Conservation (phyloP, 2,888 invertebrate genomes). For the Leptinotarsa juncta region DNA sequence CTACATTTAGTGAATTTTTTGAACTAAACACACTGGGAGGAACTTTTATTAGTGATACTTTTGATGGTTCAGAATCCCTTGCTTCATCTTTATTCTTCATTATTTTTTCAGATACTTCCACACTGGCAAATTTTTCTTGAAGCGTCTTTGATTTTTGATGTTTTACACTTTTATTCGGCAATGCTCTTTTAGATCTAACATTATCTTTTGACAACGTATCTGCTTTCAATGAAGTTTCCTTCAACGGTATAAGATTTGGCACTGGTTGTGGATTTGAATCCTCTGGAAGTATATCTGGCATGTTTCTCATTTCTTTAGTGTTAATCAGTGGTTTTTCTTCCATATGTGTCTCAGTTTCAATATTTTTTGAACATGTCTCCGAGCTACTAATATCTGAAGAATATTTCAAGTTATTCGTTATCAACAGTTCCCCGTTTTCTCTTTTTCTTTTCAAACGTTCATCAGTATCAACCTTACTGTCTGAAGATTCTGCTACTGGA, state of each 20-base stretch:
- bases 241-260: neutral
- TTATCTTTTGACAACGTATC: neutral
- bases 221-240: neutral
- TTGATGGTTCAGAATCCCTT: too few species aligned
- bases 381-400: neutral
- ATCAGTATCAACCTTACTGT: neutral
- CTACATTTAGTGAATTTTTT: neutral
- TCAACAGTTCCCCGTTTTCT: neutral
- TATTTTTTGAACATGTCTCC: neutral
- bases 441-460: neutral
- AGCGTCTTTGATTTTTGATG: neutral
- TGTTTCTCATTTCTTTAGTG: neutral
- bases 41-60: neutral
- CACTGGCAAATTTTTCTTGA: neutral
- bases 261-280: neutral
- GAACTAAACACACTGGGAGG: neutral
- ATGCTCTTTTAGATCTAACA: neutral
- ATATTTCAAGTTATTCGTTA: neutral
- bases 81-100: neutral
- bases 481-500: neutral
- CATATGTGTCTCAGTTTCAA: neutral
- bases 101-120: neutral
- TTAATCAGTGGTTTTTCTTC: neutral
- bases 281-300: slow-evolving; percentile 7
- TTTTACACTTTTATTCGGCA: neutral